Percentiles rank a stretch among this genome's conserved stretches.
phyloP scores from a whole-genome alignment of 1,140 invertebrate genomes.

The Drosophila cardini region DNA sequence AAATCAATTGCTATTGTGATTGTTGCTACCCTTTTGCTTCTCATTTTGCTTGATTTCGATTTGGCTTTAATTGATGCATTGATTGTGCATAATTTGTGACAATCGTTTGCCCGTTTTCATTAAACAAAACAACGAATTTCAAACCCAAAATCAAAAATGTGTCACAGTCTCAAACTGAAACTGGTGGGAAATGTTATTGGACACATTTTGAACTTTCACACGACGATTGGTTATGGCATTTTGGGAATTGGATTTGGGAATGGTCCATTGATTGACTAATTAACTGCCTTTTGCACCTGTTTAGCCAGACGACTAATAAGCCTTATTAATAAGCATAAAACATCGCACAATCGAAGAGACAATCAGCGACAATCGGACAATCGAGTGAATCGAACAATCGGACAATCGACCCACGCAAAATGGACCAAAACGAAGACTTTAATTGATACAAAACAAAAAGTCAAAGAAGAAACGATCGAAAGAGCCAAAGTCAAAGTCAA shows the following conservation, averaged over 20 bases:
- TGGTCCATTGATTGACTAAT: slow-evolving; percentile 60
- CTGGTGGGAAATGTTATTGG: slow-evolving; percentile 27
- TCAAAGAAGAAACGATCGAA: slow-evolving; percentile 9
- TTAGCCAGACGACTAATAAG: slow-evolving; percentile 69
- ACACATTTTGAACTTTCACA: slow-evolving; percentile 35
- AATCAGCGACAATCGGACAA: slow-evolving; percentile 46
- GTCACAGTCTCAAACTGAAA: background rate
- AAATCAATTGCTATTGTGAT: slow-evolving; percentile 71
- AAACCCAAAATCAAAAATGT: background rate
- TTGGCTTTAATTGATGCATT: slow-evolving; percentile 64
- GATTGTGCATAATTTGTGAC: slow-evolving; percentile 80
- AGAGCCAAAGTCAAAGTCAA: slow-evolving; percentile 18
- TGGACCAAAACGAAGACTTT: slow-evolving; percentile 33
- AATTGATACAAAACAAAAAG: slow-evolving; percentile 37
- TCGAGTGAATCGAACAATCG: slow-evolving; percentile 40
- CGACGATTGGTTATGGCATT: slow-evolving; percentile 41
- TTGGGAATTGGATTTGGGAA: slow-evolving; percentile 1
- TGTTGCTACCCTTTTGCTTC: slow-evolving; percentile 52
- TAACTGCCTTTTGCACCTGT: slow-evolving; percentile 70
- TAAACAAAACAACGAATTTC: slow-evolving; percentile 16
- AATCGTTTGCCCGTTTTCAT: slow-evolving; percentile 53
- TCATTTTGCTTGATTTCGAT: slow-evolving; percentile 22
- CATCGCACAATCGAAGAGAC: slow-evolving; percentile 29
- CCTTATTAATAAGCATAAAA: slow-evolving; percentile 71
- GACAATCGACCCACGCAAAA: slow-evolving; percentile 70